These are phyloP conservation scores for Mormyrus proboscirostris DNA, from an alignment of 2,797 vertebrate species.

Conservation along the genomic window DNA sequence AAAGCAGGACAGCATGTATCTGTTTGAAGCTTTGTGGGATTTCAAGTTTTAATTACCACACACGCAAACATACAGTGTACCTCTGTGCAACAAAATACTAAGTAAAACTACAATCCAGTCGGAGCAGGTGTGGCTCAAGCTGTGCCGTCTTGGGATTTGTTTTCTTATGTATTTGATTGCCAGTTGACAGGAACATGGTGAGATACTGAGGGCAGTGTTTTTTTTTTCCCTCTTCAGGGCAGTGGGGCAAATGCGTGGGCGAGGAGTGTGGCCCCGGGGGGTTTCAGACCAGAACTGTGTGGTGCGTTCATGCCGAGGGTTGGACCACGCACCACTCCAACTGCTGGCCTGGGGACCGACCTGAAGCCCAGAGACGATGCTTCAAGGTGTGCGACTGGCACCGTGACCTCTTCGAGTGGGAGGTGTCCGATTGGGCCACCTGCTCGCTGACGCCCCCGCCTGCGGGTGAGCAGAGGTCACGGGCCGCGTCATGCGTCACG, in stretches of 20 bases:
- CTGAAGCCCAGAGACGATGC: conserved; percentile 77
- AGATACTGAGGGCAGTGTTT: neutral
- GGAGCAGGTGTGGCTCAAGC: neutral
- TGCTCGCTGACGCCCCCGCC: conserved; percentile 64
- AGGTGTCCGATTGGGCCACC: conserved; percentile 76
- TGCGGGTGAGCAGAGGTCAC: conserved; percentile 52
- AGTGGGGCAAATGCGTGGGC: conserved; percentile 86
- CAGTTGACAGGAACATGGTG: neutral
- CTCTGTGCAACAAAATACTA: neutral
- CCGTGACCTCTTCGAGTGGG: conserved; percentile 86
- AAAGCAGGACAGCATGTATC: neutral
- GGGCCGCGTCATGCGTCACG: conserved; percentile 66
- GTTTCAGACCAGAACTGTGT: conserved; percentile 74
- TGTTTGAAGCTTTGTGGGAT: neutral
- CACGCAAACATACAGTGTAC: neutral
- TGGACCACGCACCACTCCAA: conserved; percentile 84
- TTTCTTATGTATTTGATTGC: neutral
- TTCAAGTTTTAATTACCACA: neutral
- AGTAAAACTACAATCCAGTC: neutral
- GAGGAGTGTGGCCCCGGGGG: conserved; percentile 81
- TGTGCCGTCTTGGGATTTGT: neutral
- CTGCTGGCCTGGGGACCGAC: conserved; percentile 70
- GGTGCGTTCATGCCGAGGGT: conserved; percentile 87
- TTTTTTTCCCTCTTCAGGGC: conserved; percentile 62
- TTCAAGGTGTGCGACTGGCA: conserved; percentile 95